Evolutionary conservation across 2,113 vertebrate species (phyloP), one percentile per base, ranked within the genome.

Genomic region (Bufo gargarizans): DNA sequence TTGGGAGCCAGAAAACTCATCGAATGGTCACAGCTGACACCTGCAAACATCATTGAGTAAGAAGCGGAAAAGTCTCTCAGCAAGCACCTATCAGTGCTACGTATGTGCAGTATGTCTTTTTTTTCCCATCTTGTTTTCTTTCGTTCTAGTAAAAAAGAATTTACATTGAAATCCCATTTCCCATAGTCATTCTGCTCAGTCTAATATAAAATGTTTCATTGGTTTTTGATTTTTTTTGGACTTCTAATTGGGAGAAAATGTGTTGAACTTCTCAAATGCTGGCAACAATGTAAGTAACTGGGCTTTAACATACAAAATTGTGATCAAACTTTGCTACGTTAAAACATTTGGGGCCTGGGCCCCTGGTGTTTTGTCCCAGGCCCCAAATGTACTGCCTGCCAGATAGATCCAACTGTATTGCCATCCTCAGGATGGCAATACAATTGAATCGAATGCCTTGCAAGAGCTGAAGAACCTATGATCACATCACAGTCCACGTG

Each of bases 41-140:
- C 87, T 84, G 87, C 87, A 89, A 89, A 78, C 80, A 88, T 80
- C 87, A 88, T 49, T 88, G 78, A 84, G 81, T 61, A 58, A 89
- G 72, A 33, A 89, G 82, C 67, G 72, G 50, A 59, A 71, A 84
- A 89, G 50, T 56, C 58, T 84, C 49, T 84, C 72, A 47, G 47
- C 84, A 84, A 77, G 9, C 55, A 53, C 43, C 79, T 82, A 71
- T 76, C 20, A 76, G 45, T 43, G 72, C 56, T 77, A 86, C 79
- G 74, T 88, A 86, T 86, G 74, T 88, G 78, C 50, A 74, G 67
- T 83, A 76, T 83, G 80, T 88, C 20, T 43, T 65, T 78, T 78
- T 0, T 53, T 61, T 86, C 82, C 78, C 59, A 82, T 82, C 58
- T 74, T 81, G 71, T 82, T 74, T 71, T 43, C 80, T 83, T 83